Conservation (phyloP, 1,140 invertebrate species). For the Bicyclus anynana region DNA sequence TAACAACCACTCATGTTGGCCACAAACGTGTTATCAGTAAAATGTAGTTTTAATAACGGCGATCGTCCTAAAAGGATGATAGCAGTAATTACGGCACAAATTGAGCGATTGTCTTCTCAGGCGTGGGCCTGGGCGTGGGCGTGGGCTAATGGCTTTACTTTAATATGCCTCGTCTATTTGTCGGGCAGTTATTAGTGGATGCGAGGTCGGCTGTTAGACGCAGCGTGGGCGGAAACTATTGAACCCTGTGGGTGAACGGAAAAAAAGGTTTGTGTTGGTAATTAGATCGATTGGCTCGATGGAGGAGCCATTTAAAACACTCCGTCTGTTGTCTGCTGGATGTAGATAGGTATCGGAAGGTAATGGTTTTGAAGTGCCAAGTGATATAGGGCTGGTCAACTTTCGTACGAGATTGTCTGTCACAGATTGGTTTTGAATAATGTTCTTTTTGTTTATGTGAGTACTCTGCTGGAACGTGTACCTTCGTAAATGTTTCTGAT, state of each 20-base stretch:
- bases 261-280: background rate
- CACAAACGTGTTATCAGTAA: background rate
- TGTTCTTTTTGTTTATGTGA: too few relatives aligned
- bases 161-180: constrained; percentile 19
- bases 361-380: too few relatives aligned
- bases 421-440: too few relatives aligned
- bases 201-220: constrained; percentile 10
- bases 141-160: constrained; percentile 20
- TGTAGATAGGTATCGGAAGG: too few relatives aligned
- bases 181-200: constrained; percentile 18
- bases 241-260: background rate
- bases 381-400: too few relatives aligned
- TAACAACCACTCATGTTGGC: too few relatives aligned
- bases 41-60: background rate
- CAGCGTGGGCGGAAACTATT: constrained; percentile 4
- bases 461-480: too few relatives aligned
- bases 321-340: too few relatives aligned
- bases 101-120: constrained; percentile 36
- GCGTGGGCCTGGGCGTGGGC: constrained; percentile 18
- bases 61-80: constrained; percentile 17
- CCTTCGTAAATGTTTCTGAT: too few relatives aligned
- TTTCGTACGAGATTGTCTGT: too few relatives aligned
- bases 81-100: constrained; percentile 28
- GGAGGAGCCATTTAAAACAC: too few relatives aligned
- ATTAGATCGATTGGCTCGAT: too few relatives aligned